These are phyloP conservation scores for Pseudanteris insignis DNA, from an alignment of 2,888 invertebrate genomes.

Conservation along the genomic window DNA sequence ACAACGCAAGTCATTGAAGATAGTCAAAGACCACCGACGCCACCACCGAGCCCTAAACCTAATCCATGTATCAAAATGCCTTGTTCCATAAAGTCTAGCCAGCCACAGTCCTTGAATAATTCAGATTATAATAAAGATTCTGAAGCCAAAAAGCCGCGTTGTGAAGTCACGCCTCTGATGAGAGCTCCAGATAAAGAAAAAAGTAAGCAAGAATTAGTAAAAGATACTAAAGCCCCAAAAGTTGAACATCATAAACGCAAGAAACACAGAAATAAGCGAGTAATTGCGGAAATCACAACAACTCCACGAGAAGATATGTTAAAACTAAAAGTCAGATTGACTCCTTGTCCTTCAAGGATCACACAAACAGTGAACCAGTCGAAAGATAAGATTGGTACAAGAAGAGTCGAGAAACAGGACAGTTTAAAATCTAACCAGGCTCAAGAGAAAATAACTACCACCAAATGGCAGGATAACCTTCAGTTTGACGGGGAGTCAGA, in stretches of 20 bases:
- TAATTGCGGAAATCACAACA: conserved; percentile 61
- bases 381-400: conserved; percentile 55
- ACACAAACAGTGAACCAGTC: conserved; percentile 49
- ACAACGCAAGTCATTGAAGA: conserved; percentile 52
- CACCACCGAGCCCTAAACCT: conserved; percentile 59
- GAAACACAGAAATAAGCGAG: conserved; percentile 57
- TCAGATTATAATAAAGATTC: conserved; percentile 50
- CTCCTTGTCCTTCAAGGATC: conserved; percentile 58
- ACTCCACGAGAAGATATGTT: conserved; percentile 58
- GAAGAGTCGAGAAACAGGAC: conserved; percentile 54
- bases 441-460: conserved; percentile 34
- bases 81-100: conserved; percentile 38
- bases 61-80: conserved; percentile 44
- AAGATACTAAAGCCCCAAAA: conserved; percentile 49
- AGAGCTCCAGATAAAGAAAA: conserved; percentile 51
- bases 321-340: conserved; percentile 58
- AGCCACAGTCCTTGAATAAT: conserved; percentile 36
- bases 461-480: conserved; percentile 32
- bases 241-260: conserved; percentile 57
- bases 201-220: conserved; percentile 38
- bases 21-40: conserved; percentile 59
- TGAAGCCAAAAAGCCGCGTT: conserved; percentile 59
- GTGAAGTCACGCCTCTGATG: conserved; percentile 60
- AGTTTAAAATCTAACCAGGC: conserved; percentile 49
- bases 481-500: conserved; percentile 23